These are phyloP conservation scores for Daphoenositta chrysoptera DNA, from an alignment of 2,113 vertebrate genomes.

Conservation along the genomic window DNA sequence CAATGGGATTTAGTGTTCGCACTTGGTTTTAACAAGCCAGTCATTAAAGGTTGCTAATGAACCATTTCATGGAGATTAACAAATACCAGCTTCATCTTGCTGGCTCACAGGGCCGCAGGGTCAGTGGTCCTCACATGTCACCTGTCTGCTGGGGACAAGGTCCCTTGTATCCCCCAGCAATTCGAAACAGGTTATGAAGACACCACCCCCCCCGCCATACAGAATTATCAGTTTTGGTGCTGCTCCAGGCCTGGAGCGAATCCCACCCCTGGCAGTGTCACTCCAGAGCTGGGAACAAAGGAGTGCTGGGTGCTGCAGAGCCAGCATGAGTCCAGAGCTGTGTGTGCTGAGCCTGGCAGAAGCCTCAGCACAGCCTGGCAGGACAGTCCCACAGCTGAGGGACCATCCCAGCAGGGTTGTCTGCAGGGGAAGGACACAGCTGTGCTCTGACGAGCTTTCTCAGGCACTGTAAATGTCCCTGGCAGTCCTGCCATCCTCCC, in stretches of 20 bases:
- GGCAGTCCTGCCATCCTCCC: neutral
- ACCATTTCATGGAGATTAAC: neutral
- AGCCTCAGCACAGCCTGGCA: neutral
- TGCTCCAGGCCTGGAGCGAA: neutral
- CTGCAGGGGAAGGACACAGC: neutral
- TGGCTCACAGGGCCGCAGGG: neutral
- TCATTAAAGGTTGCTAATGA: neutral
- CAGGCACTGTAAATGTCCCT: too few species aligned
- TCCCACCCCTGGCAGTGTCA: neutral
- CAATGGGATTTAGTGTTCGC: neutral
- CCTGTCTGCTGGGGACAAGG: neutral
- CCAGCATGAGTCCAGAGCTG: neutral
- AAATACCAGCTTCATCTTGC: neutral
- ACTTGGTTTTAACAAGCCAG: neutral
- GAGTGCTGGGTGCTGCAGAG: neutral
- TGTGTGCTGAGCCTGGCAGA: neutral
- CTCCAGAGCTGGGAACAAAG: neutral
- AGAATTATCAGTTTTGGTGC: neutral
- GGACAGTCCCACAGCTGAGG: neutral
- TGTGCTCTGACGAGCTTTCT: neutral
- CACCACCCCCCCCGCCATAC: rapidly evolving
- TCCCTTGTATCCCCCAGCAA: neutral
- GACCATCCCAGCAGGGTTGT: neutral
- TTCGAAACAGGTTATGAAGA: neutral
- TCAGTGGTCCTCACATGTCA: neutral